phyloP scores from a whole-genome alignment of 2,797 vertebrate species.

The Pseudochirops corinnae region DNA sequence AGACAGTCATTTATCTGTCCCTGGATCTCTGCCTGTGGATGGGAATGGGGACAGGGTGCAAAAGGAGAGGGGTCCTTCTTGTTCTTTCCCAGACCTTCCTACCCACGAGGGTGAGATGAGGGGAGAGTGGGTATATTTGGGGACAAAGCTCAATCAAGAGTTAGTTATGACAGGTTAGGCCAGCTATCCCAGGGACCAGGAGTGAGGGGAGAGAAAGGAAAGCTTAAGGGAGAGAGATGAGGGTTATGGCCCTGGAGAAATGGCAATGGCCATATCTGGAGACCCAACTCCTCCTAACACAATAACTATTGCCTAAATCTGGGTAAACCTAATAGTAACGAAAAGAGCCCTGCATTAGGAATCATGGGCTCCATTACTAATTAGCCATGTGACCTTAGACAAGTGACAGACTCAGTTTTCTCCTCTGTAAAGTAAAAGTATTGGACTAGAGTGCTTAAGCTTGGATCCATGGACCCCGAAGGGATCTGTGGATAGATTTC shows the following conservation, averaged over 20 bases:
- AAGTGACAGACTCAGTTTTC: conserved; percentile 16
- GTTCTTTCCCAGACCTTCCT: not conserved
- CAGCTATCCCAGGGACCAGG: not conserved
- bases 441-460: not conserved
- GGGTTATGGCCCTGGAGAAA: not conserved
- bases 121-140: not conserved
- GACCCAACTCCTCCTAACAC: not conserved
- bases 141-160: not conserved
- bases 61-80: not conserved
- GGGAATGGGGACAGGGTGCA: not conserved
- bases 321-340: not conserved
- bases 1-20: conserved; percentile 16
- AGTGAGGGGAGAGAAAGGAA: not conserved
- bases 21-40: conserved; percentile 26
- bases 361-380: not conserved
- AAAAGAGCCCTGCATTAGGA: not conserved
- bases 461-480: not conserved
- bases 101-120: not conserved
- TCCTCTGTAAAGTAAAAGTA: not conserved
- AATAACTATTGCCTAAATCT: not conserved
- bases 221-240: not conserved
- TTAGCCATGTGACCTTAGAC: not conserved
- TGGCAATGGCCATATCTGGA: not conserved
- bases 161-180: not conserved
- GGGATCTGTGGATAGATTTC: not conserved